phyloP scores from a whole-genome alignment of 2,888 invertebrate species.

The Epiblema foenella region DNA sequence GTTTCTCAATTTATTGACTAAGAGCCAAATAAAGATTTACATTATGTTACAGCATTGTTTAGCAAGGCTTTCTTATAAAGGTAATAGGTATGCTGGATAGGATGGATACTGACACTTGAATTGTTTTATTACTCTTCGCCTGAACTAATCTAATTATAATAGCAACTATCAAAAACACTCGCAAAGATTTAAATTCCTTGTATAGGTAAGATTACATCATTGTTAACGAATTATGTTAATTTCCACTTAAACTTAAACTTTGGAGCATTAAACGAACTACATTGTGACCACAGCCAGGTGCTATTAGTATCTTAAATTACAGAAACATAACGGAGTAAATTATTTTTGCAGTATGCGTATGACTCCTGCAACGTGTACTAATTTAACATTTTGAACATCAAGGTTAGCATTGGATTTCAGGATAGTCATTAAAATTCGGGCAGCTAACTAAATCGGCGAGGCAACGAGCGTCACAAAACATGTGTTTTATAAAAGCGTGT shows the following conservation, averaged over 20 bases:
- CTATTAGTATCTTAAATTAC: too few relatives aligned
- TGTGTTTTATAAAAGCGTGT: conserved; percentile 44
- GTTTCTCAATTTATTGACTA: conserved; percentile 30
- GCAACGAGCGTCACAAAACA: conserved; percentile 46
- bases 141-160: not conserved
- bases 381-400: not conserved
- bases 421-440: conserved; percentile 47
- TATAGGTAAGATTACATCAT: too few relatives aligned
- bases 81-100: not conserved
- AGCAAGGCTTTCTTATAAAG: not conserved
- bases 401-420: conserved; percentile 6
- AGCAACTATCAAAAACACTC: not conserved
- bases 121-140: not conserved
- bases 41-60: not conserved
- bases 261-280: too few relatives aligned
- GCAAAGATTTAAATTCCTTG: not conserved
- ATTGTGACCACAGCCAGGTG: too few relatives aligned
- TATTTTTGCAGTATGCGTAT: too few relatives aligned
- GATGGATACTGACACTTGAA: not conserved
- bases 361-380: not conserved
- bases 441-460: conserved; percentile 53
- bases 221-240: too few relatives aligned
- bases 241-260: too few relatives aligned
- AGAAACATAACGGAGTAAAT: too few relatives aligned
- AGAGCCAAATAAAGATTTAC: conserved; percentile 18